Percentiles rank a stretch among this genome's conserved stretches.
Conservation (phyloP, 2,888 invertebrate genomes). For the Stenodema calcarata region DNA sequence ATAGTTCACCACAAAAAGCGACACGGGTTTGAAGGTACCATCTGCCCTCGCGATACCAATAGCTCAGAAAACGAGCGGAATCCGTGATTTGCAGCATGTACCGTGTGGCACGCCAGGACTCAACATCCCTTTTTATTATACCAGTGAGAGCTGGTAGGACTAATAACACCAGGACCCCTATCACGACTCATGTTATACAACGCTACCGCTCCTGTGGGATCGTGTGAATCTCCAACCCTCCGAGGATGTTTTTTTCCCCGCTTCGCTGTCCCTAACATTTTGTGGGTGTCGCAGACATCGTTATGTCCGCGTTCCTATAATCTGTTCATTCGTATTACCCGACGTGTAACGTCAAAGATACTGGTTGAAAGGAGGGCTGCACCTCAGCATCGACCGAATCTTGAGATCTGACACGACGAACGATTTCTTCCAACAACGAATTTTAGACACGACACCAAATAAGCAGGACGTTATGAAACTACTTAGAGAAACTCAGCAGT, state of each 20-base stretch:
- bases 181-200: slow-evolving; percentile 1
- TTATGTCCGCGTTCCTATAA: neutral
- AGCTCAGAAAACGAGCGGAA: neutral
- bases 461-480: too few relatives aligned
- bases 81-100: neutral
- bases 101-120: neutral
- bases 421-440: too few relatives aligned
- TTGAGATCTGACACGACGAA: too few relatives aligned
- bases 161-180: neutral
- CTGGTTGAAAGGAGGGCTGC: too few relatives aligned
- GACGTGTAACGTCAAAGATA: too few relatives aligned
- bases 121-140: slow-evolving; percentile 2
- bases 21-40: too few relatives aligned
- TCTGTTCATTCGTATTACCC: neutral
- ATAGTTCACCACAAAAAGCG: too few relatives aligned
- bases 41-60: neutral
- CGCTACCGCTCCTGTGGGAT: neutral
- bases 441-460: too few relatives aligned
- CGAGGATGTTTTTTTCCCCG: neutral
- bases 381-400: too few relatives aligned
- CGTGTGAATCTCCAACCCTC: neutral
- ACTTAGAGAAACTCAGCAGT: too few relatives aligned
- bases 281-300: neutral
- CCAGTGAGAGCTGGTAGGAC: neutral
- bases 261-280: neutral